Evolutionary conservation across 2,113 vertebrate genomes (phyloP), one percentile per base, ranked within the genome.

Genomic region (Amphilophus citrinellus): DNA sequence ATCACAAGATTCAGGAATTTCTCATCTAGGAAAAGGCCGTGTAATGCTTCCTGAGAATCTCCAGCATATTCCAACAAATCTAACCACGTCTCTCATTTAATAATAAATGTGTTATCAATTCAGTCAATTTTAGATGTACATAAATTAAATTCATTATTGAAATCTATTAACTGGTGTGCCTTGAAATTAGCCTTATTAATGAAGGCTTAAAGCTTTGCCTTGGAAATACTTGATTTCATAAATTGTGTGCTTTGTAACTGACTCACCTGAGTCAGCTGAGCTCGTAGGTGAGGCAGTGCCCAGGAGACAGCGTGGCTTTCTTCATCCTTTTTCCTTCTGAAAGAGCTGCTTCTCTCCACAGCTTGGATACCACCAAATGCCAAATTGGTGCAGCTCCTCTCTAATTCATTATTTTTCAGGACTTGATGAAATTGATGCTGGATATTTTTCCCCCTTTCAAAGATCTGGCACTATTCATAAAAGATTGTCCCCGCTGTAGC

Each of bases 1-100:
- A 0, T 65, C 37, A 66, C n/a, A 66, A 10, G n/a, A 15, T 66
- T 24, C 39, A 30, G 17, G 65, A 50, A 7, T 22, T 3, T 9
- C 15, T 13, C 6, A 15, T 17, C 15, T 53, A 53, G 15, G 2
- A 20, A 27, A 0, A 15, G 10, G 42, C 47, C 39, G 0, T 11
- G 42, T 47, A 22, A 47, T 27, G 17, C 0, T 15, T 71, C 15
- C 44, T 4, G 18, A 44, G 47, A 30, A 0, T 30, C 30, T 30
- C 24, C 4, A 71, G 9, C 65, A 0, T 20, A 22, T 27, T 18
- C 39, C 39, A 30, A 0, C 2, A 20, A 44, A n/a, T 66, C 0
- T 0, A 0, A 13, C 37, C 22, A 24, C 44, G n/a, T 11, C 15
- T 47, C 42, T 1, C 5, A 50, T 68, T 68, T 63, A 20, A 71